Percentiles rank a stretch among this genome's conserved stretches.
These are phyloP conservation scores for Galaxea fascicularis DNA, from an alignment of 92 coral and sea anemone species.

Conservation along the genomic window DNA sequence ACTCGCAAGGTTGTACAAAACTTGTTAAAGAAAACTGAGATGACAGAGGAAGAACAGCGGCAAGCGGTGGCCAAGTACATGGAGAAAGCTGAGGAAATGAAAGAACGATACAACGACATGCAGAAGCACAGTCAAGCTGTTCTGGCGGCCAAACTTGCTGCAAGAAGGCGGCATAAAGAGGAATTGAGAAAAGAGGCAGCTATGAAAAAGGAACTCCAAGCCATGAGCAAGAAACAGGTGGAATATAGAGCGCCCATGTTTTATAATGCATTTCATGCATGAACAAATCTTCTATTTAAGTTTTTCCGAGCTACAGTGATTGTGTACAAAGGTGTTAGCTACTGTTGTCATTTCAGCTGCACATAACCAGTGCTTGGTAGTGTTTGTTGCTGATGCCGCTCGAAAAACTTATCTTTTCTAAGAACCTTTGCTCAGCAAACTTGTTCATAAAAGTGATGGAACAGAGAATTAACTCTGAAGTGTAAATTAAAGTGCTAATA, in stretches of 20 bases:
- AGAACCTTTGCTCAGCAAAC: no score
- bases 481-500: no score
- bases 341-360: no score
- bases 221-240: constrained; percentile 91
- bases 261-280: background rate
- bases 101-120: constrained; percentile 74
- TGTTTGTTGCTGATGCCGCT: background rate
- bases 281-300: background rate
- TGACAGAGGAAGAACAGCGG: constrained; percentile 85
- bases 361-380: background rate
- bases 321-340: no score
- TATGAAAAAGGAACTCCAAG: constrained; percentile 89
- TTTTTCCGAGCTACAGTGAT: no score
- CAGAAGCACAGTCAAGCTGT: constrained; percentile 83
- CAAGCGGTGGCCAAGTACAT: constrained; percentile 74
- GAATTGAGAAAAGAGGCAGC: constrained; percentile 86
- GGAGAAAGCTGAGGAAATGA: constrained; percentile 81
- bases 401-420: background rate
- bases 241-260: background rate
- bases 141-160: constrained; percentile 95
- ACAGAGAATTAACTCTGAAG: no score
- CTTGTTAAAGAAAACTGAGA: constrained; percentile 72
- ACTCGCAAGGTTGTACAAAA: constrained; percentile 61
- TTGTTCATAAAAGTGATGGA: no score
- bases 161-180: constrained; percentile 90